phyloP scores from a whole-genome alignment of 2,797 vertebrate species.

The Rallus crepitans region DNA sequence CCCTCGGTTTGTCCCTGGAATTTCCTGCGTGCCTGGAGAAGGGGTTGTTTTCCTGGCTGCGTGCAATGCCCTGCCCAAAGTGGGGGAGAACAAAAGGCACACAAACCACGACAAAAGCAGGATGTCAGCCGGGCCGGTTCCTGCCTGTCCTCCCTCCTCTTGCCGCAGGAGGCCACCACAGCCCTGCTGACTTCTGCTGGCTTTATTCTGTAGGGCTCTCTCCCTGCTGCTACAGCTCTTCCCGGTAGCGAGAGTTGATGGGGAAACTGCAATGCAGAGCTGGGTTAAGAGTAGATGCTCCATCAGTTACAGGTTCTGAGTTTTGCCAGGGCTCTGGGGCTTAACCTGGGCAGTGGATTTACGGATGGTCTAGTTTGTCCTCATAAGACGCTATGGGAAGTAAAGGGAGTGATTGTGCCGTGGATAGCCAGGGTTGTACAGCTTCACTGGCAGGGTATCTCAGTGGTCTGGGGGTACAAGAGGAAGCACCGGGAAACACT shows the following conservation, averaged over 20 bases:
- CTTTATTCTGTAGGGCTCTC: accelerated
- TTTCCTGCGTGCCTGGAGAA: accelerated
- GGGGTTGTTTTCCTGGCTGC: neutral
- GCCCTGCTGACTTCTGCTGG: accelerated
- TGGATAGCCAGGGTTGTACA: neutral
- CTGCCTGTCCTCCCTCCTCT: neutral
- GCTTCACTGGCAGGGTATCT: accelerated
- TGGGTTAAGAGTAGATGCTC: accelerated
- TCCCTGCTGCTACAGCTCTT: accelerated
- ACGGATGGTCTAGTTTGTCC: accelerated
- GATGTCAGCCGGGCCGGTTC: accelerated
- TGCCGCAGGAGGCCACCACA: slow-evolving; percentile 36
- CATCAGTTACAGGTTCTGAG: accelerated
- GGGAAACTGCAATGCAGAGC: neutral
- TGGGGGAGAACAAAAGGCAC: accelerated
- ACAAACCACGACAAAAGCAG: neutral
- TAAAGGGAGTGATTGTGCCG: accelerated
- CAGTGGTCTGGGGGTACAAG: neutral
- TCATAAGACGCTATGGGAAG: accelerated
- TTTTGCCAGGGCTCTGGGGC: neutral
- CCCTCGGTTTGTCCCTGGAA: neutral
- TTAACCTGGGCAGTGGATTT: neutral
- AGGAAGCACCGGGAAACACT: neutral
- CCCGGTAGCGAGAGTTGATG: accelerated
- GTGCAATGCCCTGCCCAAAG: neutral